Conservation (phyloP, 2,888 invertebrate genomes). For the Drosophila macrospina region DNA sequence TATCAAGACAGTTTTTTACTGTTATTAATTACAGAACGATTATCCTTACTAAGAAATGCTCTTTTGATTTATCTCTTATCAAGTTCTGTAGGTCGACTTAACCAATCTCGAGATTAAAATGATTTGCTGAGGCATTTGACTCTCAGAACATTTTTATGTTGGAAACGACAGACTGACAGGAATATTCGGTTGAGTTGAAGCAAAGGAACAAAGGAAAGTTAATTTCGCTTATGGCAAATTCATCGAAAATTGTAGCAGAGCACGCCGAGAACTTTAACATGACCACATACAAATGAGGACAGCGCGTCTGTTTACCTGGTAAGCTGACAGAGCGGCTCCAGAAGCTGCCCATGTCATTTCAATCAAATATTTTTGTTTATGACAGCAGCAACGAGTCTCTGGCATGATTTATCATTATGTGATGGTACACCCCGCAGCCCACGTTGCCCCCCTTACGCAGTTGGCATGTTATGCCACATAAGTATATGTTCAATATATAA, state of each 20-base stretch:
- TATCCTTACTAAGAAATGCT: no score
- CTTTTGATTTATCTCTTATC: no score
- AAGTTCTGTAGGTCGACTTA: background rate
- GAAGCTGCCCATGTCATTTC: constrained; percentile 61
- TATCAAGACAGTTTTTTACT: no score
- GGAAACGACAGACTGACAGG: constrained; percentile 38
- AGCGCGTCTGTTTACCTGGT: constrained; percentile 34
- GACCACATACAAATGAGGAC: constrained; percentile 30
- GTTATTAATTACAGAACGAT: no score
- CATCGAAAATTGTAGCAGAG: constrained; percentile 11
- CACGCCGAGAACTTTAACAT: constrained; percentile 55
- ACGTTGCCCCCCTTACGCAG: background rate
- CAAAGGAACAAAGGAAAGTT: constrained; percentile 33
- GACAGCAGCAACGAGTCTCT: constrained; percentile 53
- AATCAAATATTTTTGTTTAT: constrained; percentile 76
- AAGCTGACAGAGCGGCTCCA: constrained; percentile 37
- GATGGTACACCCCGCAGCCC: constrained; percentile 22
- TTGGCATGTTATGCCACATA: constrained; percentile 65
- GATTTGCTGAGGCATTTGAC: constrained; percentile 14
- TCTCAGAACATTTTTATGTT: constrained; percentile 18
- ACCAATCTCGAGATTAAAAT: constrained; percentile 5
- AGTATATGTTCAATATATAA: constrained; percentile 75
- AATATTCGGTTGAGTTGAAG: constrained; percentile 14
- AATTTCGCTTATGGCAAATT: constrained; percentile 55
- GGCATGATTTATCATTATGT: constrained; percentile 74